A percentile compares a stretch with the other conserved stretches of the same genome.
Conservation (phyloP, 2,797 vertebrate species). For the Cynopterus sphinx region DNA sequence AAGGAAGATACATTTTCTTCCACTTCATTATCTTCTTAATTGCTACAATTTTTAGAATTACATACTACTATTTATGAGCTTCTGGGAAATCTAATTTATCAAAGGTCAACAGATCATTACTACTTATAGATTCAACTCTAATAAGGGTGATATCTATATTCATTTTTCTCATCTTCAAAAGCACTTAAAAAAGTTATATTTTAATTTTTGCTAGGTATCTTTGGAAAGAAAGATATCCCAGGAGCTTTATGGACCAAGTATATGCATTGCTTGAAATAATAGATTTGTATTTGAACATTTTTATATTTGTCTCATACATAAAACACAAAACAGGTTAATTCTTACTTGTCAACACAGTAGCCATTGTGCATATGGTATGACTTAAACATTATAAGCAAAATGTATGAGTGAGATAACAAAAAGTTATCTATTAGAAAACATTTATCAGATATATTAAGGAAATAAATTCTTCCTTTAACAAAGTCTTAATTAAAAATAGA, state of each 20-base stretch:
- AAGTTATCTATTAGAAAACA: neutral
- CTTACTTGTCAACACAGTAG: too few relatives aligned
- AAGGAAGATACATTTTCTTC: constrained; percentile 19
- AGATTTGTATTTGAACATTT: neutral
- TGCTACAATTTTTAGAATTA: constrained; percentile 45
- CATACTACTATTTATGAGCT: constrained; percentile 42
- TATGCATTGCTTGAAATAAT: neutral
- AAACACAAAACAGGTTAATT: neutral
- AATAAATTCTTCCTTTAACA: neutral
- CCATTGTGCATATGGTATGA: neutral
- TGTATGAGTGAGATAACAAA: neutral
- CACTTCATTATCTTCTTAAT: constrained; percentile 59
- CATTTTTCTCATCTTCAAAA: neutral
- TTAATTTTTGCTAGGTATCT: neutral
- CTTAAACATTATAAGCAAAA: neutral
- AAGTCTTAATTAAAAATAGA: neutral
- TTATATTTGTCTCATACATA: neutral
- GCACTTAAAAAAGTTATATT: neutral
- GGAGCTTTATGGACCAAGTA: neutral
- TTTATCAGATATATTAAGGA: neutral
- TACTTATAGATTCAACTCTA: neutral
- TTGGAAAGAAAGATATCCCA: neutral
- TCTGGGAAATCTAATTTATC: constrained; percentile 57
- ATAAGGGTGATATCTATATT: neutral
- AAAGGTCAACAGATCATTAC: neutral